Evolutionary conservation across 2,113 vertebrate species (phyloP).

Genomic region (Heterotilapia buettikoferi): DNA sequence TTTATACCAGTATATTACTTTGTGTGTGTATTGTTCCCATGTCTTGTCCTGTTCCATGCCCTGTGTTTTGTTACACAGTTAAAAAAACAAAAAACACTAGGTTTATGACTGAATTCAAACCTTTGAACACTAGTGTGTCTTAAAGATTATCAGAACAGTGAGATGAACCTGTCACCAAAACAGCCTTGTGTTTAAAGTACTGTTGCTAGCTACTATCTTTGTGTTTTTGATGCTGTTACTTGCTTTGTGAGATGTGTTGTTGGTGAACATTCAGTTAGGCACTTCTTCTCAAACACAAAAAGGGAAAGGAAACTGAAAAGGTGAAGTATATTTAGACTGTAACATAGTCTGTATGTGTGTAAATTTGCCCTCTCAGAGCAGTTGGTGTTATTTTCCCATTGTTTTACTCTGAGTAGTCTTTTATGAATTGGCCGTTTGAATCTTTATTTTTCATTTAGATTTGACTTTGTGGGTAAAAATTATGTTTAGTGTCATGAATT

Average conservation of each 20-base stretch:
- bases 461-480: background rate
- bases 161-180: background rate
- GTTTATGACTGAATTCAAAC: background rate
- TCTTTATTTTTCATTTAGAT: background rate
- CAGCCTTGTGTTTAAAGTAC: background rate
- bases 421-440: background rate
- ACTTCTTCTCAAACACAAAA: background rate
- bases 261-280: background rate
- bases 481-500: background rate
- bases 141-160: background rate
- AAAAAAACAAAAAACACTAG: background rate
- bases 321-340: background rate
- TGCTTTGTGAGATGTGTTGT: background rate
- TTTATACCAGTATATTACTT: background rate
- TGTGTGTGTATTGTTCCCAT: background rate
- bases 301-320: background rate
- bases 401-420: background rate
- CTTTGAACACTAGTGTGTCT: background rate
- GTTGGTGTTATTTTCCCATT: background rate
- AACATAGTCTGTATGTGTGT: background rate
- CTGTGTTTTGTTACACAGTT: background rate
- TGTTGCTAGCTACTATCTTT: background rate
- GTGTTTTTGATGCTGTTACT: background rate
- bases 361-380: background rate
- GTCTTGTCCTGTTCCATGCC: background rate